Conservation (phyloP, 1,140 invertebrate genomes). For the Hyles vespertilio region DNA sequence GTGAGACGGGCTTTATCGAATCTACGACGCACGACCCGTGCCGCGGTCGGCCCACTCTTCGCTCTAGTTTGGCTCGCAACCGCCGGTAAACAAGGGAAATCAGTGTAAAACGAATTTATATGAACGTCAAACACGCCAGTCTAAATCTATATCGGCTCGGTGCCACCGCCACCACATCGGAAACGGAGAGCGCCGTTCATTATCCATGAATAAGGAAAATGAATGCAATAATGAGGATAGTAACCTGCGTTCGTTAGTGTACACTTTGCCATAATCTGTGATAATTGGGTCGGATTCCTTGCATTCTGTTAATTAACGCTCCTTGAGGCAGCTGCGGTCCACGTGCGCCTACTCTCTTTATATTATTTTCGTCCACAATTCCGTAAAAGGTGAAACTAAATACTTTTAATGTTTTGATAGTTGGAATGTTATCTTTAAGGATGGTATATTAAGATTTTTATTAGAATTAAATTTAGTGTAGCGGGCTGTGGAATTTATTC, state of each 20-base stretch:
- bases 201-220: too few relatives aligned
- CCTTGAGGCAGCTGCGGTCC: slow-evolving; percentile 50
- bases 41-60: slow-evolving; percentile 65
- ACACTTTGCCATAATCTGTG: slow-evolving; percentile 11
- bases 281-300: slow-evolving; percentile 56
- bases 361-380: too few relatives aligned
- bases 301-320: slow-evolving; percentile 60
- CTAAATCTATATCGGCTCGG: neutral
- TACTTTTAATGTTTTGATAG: too few relatives aligned
- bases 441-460: too few relatives aligned
- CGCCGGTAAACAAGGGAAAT: slow-evolving; percentile 69
- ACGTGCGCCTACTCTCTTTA: slow-evolving; percentile 29
- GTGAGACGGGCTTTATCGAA: slow-evolving; percentile 72
- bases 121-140: slow-evolving; percentile 38
- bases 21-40: slow-evolving; percentile 71
- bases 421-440: too few relatives aligned
- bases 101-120: slow-evolving; percentile 68
- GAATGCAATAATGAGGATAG: too few relatives aligned
- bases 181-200: too few relatives aligned
- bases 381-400: too few relatives aligned
- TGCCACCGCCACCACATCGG: too few relatives aligned
- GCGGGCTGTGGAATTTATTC: too few relatives aligned
- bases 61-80: slow-evolving; percentile 61
- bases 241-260: too few relatives aligned
- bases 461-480: too few relatives aligned